Percentiles rank a stretch among this genome's conserved stretches.
phyloP scores from a whole-genome alignment of 2,113 vertebrate species.

The Polyodon spathula region DNA sequence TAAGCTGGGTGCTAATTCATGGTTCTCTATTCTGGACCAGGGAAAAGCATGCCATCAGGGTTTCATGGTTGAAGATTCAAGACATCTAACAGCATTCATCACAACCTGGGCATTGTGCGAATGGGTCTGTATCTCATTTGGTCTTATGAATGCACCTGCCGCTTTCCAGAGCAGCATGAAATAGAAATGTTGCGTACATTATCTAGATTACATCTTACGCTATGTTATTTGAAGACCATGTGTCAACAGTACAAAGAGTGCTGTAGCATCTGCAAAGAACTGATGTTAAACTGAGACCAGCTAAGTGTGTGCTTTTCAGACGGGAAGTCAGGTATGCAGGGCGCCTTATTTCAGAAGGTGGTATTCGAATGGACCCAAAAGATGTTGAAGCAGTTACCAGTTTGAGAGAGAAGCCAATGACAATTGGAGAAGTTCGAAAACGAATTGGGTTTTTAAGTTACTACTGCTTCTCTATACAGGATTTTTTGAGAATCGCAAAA shows the following conservation, averaged over 20 bases:
- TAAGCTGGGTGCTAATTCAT: background rate
- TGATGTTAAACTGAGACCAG: background rate
- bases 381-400: background rate
- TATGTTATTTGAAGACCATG: background rate
- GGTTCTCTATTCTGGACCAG: constrained; percentile 4
- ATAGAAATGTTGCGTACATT: background rate
- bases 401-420: background rate
- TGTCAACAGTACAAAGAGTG: background rate
- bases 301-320: background rate
- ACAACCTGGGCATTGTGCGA: too few relatives aligned
- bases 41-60: constrained; percentile 3
- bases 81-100: background rate
- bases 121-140: too few relatives aligned
- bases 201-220: background rate
- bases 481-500: background rate
- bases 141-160: background rate
- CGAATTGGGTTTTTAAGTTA: background rate
- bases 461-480: background rate
- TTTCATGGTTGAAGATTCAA: background rate
- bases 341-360: background rate
- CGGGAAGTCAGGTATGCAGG: background rate
- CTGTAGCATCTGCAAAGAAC: background rate
- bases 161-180: background rate
- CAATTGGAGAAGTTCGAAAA: background rate
- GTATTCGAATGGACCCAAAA: background rate